phyloP scores from a whole-genome alignment of 53 echinoderm and acorn worm species.

The Antedon mediterranea region DNA sequence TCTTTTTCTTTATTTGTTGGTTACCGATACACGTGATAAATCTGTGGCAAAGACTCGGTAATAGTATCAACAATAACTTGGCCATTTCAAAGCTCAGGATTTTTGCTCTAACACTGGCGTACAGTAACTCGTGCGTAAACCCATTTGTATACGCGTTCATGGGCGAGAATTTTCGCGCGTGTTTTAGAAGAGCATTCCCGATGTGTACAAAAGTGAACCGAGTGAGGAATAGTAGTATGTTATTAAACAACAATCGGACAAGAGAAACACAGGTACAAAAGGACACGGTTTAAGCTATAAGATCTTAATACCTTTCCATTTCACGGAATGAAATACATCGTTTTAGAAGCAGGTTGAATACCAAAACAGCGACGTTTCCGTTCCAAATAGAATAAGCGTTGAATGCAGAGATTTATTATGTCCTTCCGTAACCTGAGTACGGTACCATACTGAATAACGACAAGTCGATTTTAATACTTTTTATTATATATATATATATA shows the following conservation, averaged over 20 bases:
- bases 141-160: constrained; percentile 93
- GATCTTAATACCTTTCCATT: too few relatives aligned
- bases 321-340: too few relatives aligned
- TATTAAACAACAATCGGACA: background rate
- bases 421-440: too few relatives aligned
- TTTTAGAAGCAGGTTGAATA: too few relatives aligned
- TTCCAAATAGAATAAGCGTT: too few relatives aligned
- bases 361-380: too few relatives aligned
- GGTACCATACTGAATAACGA: too few relatives aligned
- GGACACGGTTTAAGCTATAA: background rate
- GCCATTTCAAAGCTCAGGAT: constrained; percentile 35
- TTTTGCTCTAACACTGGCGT: constrained; percentile 58
- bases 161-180: constrained; percentile 82
- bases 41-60: constrained; percentile 47
- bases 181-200: constrained; percentile 82
- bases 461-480: too few relatives aligned
- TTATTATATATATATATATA: too few relatives aligned
- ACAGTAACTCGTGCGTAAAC: constrained; percentile 82
- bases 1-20: constrained; percentile 84
- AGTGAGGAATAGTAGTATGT: background rate
- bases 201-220: constrained; percentile 8
- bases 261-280: background rate
- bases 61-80: constrained; percentile 27
- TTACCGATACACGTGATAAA: constrained; percentile 61
- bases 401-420: too few relatives aligned